Base-by-base conservation (phyloP, 2,888 invertebrate species). In the Troglohyphantes excavatus region DNA sequence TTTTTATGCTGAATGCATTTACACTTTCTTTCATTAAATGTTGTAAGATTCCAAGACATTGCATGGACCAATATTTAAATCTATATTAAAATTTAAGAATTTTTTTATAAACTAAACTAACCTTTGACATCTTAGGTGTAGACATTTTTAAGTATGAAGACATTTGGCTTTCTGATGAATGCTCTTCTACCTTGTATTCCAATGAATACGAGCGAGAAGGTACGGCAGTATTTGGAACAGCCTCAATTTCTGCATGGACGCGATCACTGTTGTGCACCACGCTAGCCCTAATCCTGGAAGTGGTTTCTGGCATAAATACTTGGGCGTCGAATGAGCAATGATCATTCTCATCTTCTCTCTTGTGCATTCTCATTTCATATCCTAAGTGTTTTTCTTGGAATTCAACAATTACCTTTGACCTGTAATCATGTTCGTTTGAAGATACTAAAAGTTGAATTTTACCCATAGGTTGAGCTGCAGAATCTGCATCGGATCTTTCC, bases 281-380 rank as follows among this genome's bases (percentile, higher is more conserved):
- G 33, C 27, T 84, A 7, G 9, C 43, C 29, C 61, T 72, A 17
- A 81, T 19, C 46, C 73, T 33, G 5, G 68, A 76, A 23, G 90
- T 85, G 21, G 65, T 5, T 21, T 27, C 11, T 27, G 67, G 79
- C 27, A 61, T 26, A 9, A 67, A 75, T 19, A 90, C 11, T 6
- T 83, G 43, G 7, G 63, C 21, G 39, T 90, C 90, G 26, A 90
- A 17, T 29, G 65, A 29, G 43, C 83, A 79, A 13, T 26, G 75
- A 5, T 81, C 81, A 17, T 81, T 59, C 27, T 72, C 84, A 26
- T 84, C 19, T 19, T 61, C 27, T 81, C 90, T 63, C 0, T 13
- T 26, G 46, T 89, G 82, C 6, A 72, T n/a, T 43, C 46, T 72
- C 3, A 85, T 3, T 53, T 85, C 90, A 23, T 85, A 90, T 21